phyloP scores from a whole-genome alignment of 1,140 invertebrate genomes.

The Drosophila ambigua region DNA sequence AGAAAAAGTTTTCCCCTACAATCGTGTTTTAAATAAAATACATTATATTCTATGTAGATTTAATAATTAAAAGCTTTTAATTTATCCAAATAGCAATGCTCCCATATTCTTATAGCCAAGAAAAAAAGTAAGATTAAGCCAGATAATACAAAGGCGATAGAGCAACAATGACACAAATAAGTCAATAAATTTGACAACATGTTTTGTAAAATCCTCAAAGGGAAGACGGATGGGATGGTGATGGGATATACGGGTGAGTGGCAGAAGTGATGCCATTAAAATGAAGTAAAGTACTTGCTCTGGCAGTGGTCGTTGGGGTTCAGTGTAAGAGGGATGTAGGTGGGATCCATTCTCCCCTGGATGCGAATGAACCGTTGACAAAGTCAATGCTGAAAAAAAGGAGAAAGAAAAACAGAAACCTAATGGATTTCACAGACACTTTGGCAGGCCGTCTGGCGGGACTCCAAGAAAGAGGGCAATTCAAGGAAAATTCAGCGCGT shows the following conservation, averaged over 20 bases:
- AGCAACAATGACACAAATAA: slow-evolving; percentile 40
- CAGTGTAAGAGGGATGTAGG: slow-evolving; percentile 14
- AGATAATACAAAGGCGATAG: slow-evolving; percentile 33
- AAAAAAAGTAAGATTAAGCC: slow-evolving; percentile 37
- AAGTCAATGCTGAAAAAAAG: slow-evolving; percentile 55
- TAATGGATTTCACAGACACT: slow-evolving; percentile 77
- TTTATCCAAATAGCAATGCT: no score
- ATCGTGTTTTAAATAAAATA: no score
- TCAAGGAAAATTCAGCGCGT: slow-evolving; percentile 56
- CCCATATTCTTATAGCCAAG: slow-evolving; percentile 24
- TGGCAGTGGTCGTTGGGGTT: slow-evolving; percentile 42
- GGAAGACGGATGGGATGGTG: not conserved
- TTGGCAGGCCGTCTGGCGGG: slow-evolving; percentile 47
- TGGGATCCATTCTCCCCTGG: not conserved
- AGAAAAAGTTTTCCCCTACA: no score
- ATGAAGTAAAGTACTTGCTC: slow-evolving; percentile 39
- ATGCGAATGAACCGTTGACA: slow-evolving; percentile 52
- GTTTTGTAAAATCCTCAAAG: slow-evolving; percentile 39
- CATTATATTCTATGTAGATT: not conserved
- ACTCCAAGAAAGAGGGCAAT: slow-evolving; percentile 63
- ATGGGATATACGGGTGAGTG: slow-evolving; percentile 7
- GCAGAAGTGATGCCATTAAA: slow-evolving; percentile 36
- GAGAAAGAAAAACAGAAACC: slow-evolving; percentile 60
- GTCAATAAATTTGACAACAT: slow-evolving; percentile 60
- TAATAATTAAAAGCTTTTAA: not conserved